phyloP scores from a whole-genome alignment of 2,113 vertebrate genomes.

The Planiliza haematocheilus region DNA sequence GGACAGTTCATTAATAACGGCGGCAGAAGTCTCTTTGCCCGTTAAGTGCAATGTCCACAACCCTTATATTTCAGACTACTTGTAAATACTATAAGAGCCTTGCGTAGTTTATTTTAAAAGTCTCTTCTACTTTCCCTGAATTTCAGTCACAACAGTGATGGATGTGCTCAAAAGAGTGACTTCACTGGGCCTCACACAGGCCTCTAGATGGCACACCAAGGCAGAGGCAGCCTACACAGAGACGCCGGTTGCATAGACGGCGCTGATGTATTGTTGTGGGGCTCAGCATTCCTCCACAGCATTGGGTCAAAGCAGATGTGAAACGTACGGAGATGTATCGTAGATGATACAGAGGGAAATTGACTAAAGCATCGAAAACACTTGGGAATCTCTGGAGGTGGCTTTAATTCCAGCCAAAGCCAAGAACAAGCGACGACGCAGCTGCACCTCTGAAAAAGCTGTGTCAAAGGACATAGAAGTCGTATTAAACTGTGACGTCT shows the following conservation, averaged over 20 bases:
- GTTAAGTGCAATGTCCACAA: too few species aligned
- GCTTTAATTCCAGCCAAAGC: constrained; percentile 5
- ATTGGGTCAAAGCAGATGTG: constrained; percentile 34
- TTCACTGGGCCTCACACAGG: constrained; percentile 54
- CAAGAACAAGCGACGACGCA: background rate
- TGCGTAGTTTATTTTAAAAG: constrained; percentile 4
- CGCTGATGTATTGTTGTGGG: constrained; percentile 45
- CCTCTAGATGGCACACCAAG: constrained; percentile 84
- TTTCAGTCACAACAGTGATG: constrained; percentile 27
- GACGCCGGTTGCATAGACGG: constrained; percentile 25
- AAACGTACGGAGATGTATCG: constrained; percentile 42
- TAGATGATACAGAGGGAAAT: constrained; percentile 31
- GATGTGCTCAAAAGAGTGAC: constrained; percentile 40
- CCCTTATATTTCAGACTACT: background rate
- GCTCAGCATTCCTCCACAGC: constrained; percentile 56
- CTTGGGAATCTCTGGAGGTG: background rate
- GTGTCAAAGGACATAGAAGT: background rate
- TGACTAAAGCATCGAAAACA: constrained; percentile 19
- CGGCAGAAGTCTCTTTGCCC: too few species aligned
- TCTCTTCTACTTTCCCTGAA: background rate
- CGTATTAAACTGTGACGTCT: background rate
- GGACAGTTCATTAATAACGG: too few species aligned
- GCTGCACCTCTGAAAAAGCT: background rate
- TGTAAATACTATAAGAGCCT: background rate
- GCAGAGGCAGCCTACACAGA: constrained; percentile 68